Evolutionary conservation across 2,888 invertebrate species (phyloP), one percentile per base, ranked within the genome.

Genomic region (Prionchulus punctatus): DNA sequence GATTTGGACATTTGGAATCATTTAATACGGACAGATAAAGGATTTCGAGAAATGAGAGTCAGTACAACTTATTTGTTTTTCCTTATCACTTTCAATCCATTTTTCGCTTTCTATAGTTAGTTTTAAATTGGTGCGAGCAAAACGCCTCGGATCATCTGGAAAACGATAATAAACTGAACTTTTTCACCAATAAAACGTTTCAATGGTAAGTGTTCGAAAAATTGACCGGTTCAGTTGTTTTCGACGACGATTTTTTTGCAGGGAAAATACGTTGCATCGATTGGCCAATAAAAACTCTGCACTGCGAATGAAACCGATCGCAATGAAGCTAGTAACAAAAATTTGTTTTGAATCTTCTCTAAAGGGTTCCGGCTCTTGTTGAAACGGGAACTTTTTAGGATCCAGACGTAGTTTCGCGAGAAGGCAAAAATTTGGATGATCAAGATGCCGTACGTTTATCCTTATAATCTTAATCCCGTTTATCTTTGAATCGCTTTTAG

Each of bases 401-500:
- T 45, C 47, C 47, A 7, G 47, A 45, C 23, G 47, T 23, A 12
- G 7, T 23, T 21, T n/a, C 7, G 12, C 12, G 47, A 21, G 47
- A 23, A 45, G 7, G 18, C 23, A 7, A 7, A 12, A 12, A 23
- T 7, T 45, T 45, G 23, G 23, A 45, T 45, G 47, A 45, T 23
- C 7, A 12, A 23, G 47, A 45, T 23, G 47, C 7, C 7, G 47
- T 45, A 45, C 7, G 47, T 23, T 45, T 12, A 12, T 18, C 36
- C n/a, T 23, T 45, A 21, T 45, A 7, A 18, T 21, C 23, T 12
- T 7, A 12, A 18, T 12, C 47, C 23, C 18, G 23, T 23, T 45
- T 45, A 23, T 45, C 23, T 45, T 45, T 45, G 47, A 21, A n/a
- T 12, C 7, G 15, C 23, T 7, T 45, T 45, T 23, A 75, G 67